Base-by-base conservation (phyloP, 2,888 invertebrate genomes). In the Drosophila lutescens region DNA sequence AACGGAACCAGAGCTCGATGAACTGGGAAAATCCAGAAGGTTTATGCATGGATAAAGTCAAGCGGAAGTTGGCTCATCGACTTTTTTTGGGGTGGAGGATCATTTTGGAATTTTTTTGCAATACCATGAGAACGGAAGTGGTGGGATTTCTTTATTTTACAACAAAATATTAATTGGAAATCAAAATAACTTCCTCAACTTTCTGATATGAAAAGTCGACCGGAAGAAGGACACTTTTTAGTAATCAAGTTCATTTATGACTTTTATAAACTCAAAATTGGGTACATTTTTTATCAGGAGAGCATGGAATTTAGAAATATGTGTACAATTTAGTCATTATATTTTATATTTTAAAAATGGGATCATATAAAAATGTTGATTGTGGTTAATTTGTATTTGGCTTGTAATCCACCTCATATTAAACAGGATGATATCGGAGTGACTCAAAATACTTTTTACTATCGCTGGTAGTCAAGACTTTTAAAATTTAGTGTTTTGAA, bases 31-130 rank as follows among this genome's bases (percentile, higher is more conserved):
- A 61, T 41, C 41, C 40, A 61, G 49, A 57, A 38, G 57, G 34
- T 53, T 66, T 67, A 65, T 67, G 53, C 53, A 65, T 66, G 65
- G 51, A 41, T 63, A 63, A 62, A 49, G 40, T 41, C 53, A 73
- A 84, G 54, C 81, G 81, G 81, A 87, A 82, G 74, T 73, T 53
- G 71, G 50, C 55, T 62, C 67, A 66, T 63, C 46, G 34, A 3
- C 61, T 49, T 40, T 17, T 34, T 32, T 44, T 8, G 5, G 49
- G 17, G 7, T 15, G 12, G 30, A 46, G 3, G 4, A 44, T 13
- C 34, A 6, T 26, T 56, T 26, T 15, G 8, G 17, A 40, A 30
- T 44, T 44, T 55, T 20, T 32, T 58, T 34, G 59, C 59, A 32
- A 13, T 41, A 32, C 46, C 17, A 8, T 67, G 55, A 32, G 68